Evolutionary conservation across 1,140 invertebrate genomes (phyloP).

Genomic region (Colletes latitarsis): DNA sequence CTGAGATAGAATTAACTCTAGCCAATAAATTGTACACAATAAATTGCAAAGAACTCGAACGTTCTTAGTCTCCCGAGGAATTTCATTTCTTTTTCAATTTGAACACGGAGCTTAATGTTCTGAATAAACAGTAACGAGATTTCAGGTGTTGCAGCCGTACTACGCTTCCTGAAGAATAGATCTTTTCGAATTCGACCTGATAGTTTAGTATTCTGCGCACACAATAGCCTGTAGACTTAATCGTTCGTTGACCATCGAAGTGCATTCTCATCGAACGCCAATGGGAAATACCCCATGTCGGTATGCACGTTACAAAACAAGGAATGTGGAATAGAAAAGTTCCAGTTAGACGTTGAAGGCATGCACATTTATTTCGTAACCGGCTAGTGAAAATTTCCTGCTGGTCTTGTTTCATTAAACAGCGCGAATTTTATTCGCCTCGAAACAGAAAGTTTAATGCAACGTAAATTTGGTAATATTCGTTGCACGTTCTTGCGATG

Average conservation of each 20-base stretch:
- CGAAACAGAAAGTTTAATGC: background rate
- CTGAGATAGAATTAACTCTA: too few relatives aligned
- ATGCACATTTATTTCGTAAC: constrained; percentile 20
- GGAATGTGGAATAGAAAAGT: constrained; percentile 14
- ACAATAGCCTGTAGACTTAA: background rate
- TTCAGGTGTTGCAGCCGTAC: background rate
- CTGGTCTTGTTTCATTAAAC: constrained; percentile 32
- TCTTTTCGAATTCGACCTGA: too few relatives aligned
- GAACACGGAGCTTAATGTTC: background rate
- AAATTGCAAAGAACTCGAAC: too few relatives aligned
- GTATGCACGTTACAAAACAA: constrained; percentile 1
- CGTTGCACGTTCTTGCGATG: background rate
- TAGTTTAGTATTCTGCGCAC: constrained; percentile 5
- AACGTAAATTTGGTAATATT: background rate
- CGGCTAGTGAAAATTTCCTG: constrained; percentile 31
- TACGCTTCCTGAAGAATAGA: background rate
- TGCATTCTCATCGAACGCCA: background rate
- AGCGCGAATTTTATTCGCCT: background rate
- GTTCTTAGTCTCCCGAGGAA: background rate
- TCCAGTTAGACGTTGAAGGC: background rate
- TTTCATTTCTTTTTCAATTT: background rate
- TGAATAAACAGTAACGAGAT: background rate
- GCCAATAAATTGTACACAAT: too few relatives aligned
- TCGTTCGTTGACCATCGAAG: constrained; percentile 9
- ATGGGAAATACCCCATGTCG: background rate